Base-by-base conservation (phyloP, 2,797 vertebrate species). In the Gila robusta region DNA sequence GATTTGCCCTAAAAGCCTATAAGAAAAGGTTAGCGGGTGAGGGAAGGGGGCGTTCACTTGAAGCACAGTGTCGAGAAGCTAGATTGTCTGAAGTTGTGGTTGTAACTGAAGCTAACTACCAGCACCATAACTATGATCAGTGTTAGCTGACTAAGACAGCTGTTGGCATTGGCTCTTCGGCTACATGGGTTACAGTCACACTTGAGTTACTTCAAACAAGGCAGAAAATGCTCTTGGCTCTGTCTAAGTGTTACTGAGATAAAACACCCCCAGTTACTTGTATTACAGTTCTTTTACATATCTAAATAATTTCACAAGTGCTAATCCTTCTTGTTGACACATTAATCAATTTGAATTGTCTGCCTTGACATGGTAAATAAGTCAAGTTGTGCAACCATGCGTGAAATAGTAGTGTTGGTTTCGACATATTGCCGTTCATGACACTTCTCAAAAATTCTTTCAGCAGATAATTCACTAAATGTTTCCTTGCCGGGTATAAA, bases 1-100 rank as follows among this genome's bases (percentile, higher is more conserved):
- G 91, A 93, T 93, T 92, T 94, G 90, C 90, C 91, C 91, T 90
- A 52, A 87, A 62, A 93, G 92, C 85, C 89, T 90, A 76, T 67
- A 85, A 89, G 91, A 92, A 91, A 91, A 94, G 92, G 92, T 93
- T 91, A 92, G 86, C 49, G 79, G n/a, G 26, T 6, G 19, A 56
- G 14, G 66, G 28, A 62, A 28, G 19, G 12, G 62, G 35, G 71
- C 10, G 28, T 81, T 81, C 35, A 44, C 11, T 12, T 26, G 1
- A 37, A 83, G 52, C 47, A 81, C 6, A 77, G 79, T 11, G 62
- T 66, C 16, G 8, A n/a, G 28, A 71, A 66, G 74, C 28, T 41
- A 35, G 67, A 64, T 8, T 81, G 69, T 66, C 73, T 79, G 41
- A 35, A 71, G 41, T 54, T 41, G 52, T 0, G 2, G 79, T 77